These are phyloP conservation scores for Heliconius ismenius DNA, from an alignment of 2,888 invertebrate genomes.

Conservation along the genomic window DNA sequence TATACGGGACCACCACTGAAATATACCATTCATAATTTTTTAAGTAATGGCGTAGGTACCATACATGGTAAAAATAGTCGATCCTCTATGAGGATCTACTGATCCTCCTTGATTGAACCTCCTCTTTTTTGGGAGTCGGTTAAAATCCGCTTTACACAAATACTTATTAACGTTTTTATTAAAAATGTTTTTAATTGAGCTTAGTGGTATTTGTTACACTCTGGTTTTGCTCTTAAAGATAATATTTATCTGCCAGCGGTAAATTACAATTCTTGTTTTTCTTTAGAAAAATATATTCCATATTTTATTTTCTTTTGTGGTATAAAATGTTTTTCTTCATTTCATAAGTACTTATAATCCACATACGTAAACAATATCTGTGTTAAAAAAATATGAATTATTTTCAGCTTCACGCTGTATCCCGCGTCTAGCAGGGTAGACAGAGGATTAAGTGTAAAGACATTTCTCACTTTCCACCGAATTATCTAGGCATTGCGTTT, in stretches of 20 bases:
- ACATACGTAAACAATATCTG: neutral
- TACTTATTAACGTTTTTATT: neutral
- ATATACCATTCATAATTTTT: no score
- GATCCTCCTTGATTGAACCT: no score
- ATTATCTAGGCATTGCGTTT: neutral
- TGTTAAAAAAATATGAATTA: neutral
- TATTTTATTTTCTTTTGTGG: neutral
- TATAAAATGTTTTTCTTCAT: neutral
- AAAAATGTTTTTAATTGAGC: neutral
- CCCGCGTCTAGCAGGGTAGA: no score
- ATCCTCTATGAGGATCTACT: no score
- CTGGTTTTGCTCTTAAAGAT: neutral
- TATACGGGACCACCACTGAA: no score
- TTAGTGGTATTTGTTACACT: neutral
- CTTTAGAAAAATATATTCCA: neutral
- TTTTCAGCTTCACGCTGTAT: neutral
- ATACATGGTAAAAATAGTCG: no score
- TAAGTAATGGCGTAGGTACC: no score
- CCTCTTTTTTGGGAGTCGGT: neutral
- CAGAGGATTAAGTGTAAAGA: no score
- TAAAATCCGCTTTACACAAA: neutral
- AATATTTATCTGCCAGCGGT: conserved; percentile 3
- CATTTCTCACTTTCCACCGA: no score
- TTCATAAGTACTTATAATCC: neutral
- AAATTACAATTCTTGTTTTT: neutral